phyloP scores from a whole-genome alignment of 2,113 vertebrate genomes.

The Tichodroma muraria region DNA sequence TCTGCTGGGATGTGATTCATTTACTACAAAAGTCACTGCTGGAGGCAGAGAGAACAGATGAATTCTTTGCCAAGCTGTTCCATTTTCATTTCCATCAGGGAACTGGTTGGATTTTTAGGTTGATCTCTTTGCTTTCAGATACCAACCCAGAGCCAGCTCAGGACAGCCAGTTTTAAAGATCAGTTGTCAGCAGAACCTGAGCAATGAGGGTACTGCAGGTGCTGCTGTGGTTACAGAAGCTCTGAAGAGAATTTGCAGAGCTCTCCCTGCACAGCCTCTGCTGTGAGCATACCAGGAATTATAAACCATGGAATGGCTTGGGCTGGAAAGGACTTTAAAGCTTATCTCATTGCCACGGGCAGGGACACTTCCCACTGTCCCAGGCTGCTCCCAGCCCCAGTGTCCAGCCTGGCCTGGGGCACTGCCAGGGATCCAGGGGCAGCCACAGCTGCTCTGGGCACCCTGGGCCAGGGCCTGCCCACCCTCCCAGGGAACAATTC shows the following conservation, averaged over 20 bases:
- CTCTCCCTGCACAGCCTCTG: not conserved
- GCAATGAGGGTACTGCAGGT: not conserved
- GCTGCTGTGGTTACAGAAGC: not conserved
- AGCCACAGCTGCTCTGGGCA: not conserved
- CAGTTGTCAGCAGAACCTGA: not conserved
- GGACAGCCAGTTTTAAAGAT: not conserved
- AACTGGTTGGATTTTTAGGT: not conserved
- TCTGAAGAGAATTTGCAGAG: not conserved
- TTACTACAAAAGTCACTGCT: not conserved
- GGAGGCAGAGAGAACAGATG: not conserved
- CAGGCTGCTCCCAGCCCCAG: rapidly evolving
- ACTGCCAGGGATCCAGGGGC: not conserved
- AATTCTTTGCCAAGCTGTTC: not conserved
- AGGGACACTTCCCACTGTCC: not conserved
- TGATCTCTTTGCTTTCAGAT: not conserved
- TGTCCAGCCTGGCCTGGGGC: rapidly evolving
- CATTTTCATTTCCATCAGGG: too few relatives aligned
- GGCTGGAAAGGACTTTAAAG: not conserved
- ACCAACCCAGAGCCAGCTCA: not conserved
- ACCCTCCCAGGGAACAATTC: rapidly evolving
- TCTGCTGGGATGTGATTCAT: not conserved
- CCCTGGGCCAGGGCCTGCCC: not conserved
- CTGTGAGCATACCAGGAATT: not conserved
- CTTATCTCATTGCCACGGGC: not conserved
- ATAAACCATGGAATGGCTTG: not conserved